Evolutionary conservation across 2,113 vertebrate genomes (phyloP), one percentile per base, ranked within the genome.

Genomic region (Theristicus caerulescens): DNA sequence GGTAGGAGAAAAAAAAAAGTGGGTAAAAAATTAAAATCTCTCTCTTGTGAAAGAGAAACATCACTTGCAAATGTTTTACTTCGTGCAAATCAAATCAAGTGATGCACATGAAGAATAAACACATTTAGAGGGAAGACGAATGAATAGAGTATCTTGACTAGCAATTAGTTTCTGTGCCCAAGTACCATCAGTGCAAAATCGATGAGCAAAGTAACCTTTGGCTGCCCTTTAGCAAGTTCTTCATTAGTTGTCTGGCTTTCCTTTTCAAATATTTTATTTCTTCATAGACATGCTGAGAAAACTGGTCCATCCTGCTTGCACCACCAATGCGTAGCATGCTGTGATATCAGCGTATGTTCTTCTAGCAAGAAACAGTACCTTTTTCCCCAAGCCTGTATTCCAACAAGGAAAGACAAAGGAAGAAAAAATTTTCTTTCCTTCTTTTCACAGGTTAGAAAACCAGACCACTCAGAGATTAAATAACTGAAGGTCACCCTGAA

Each of bases 1-100:
- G 59, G 79, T 55, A 77, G 32, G 52, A 62, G 55, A 31, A 69
- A 83, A 58, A 58, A 86, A 38, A 40, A 51, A 32, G 13, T 11
- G 70, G 87, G 55, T 34, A 76, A 70, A 94, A 93, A 94, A 94
- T 85, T 69, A 87, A 94, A 96, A 93, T 76, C 86, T 97, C 81
- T 97, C 91, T 97, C 79, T 86, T 81, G 89, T 67, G 93, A 61
- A 95, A 84, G 70, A 65, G 96, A 95, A 96, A 94, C 95, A 94
- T 94, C 95, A 94, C 96, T 97, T 25, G 58, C 86, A 97, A 97
- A 95, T 90, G 82, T 97, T 98, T 96, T 94, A 96, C 90, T 97
- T 95, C 29, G 40, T 97, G 92, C 92, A 97, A 98, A 97, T 97
- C 96, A 97, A 97, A 98, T 97, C 96, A 91, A 97, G 95, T 90